phyloP scores from a whole-genome alignment of 2,888 invertebrate genomes.

The Serripes groenlandicus region DNA sequence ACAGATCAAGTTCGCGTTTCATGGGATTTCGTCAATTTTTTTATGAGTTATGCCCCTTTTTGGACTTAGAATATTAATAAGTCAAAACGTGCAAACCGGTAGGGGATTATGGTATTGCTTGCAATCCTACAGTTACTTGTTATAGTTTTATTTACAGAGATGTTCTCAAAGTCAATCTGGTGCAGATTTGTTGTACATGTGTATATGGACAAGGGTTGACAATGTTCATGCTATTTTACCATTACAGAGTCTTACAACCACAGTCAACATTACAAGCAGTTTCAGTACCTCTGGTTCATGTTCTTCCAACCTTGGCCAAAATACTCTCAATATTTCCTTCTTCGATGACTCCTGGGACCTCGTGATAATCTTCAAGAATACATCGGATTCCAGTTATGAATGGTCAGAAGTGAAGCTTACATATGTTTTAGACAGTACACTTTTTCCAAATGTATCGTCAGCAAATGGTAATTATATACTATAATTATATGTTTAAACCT shows the following conservation, averaged over 20 bases:
- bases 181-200: too few relatives aligned
- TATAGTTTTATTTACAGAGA: too few relatives aligned
- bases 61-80: too few relatives aligned
- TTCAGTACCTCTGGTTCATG: constrained; percentile 14
- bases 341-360: constrained; percentile 30
- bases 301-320: not conserved
- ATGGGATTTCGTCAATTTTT: too few relatives aligned
- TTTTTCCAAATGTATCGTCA: constrained; percentile 31
- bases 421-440: constrained; percentile 2
- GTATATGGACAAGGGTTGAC: not conserved
- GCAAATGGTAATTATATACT: not conserved
- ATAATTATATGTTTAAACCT: too few relatives aligned
- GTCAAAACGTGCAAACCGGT: too few relatives aligned
- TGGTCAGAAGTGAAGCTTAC: constrained; percentile 14
- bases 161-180: too few relatives aligned
- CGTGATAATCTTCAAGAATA: constrained; percentile 28
- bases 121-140: too few relatives aligned
- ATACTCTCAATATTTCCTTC: constrained; percentile 40
- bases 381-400: constrained; percentile 14
- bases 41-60: too few relatives aligned
- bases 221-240: too few relatives aligned
- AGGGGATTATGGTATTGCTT: too few relatives aligned
- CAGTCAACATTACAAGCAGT: constrained; percentile 13
- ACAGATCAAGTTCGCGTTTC: too few relatives aligned
- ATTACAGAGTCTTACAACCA: constrained; percentile 46